Evolutionary conservation across 2,888 invertebrate genomes (phyloP).

Genomic region (Thyatira batis): DNA sequence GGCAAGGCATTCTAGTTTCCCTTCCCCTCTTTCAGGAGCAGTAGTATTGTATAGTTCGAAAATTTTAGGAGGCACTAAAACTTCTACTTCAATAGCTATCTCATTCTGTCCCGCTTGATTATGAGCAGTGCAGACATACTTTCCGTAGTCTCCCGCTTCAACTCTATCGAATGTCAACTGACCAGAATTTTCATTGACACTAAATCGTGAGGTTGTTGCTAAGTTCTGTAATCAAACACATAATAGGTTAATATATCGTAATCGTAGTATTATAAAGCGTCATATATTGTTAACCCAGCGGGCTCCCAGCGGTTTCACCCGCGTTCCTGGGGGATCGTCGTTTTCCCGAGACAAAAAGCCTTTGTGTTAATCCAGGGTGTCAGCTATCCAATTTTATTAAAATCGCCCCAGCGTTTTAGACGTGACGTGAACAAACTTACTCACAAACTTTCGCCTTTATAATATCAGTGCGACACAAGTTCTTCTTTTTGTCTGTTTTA

Average conservation of each 20-base stretch:
- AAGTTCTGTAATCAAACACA: constrained; percentile 80
- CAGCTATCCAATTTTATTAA: too few relatives aligned
- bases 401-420: not conserved
- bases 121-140: constrained; percentile 90
- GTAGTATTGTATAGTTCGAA: constrained; percentile 89
- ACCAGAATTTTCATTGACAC: constrained; percentile 87
- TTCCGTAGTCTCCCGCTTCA: constrained; percentile 89
- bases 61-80: constrained; percentile 90
- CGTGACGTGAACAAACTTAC: too few relatives aligned
- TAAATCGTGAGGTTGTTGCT: constrained; percentile 83
- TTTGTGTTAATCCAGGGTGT: too few relatives aligned
- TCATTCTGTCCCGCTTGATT: constrained; percentile 90
- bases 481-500: too few relatives aligned
- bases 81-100: constrained; percentile 85
- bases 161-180: constrained; percentile 88
- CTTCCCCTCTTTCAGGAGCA: constrained; percentile 83
- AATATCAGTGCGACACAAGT: too few relatives aligned
- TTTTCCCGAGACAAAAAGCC: too few relatives aligned
- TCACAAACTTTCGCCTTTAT: too few relatives aligned
- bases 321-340: too few relatives aligned
- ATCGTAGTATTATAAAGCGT: not conserved
- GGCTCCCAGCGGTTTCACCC: too few relatives aligned
- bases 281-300: not conserved
- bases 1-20: constrained; percentile 88
- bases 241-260: constrained; percentile 1